phyloP scores from a whole-genome alignment of 2,888 invertebrate genomes.

The Hirudinaria manillensis region DNA sequence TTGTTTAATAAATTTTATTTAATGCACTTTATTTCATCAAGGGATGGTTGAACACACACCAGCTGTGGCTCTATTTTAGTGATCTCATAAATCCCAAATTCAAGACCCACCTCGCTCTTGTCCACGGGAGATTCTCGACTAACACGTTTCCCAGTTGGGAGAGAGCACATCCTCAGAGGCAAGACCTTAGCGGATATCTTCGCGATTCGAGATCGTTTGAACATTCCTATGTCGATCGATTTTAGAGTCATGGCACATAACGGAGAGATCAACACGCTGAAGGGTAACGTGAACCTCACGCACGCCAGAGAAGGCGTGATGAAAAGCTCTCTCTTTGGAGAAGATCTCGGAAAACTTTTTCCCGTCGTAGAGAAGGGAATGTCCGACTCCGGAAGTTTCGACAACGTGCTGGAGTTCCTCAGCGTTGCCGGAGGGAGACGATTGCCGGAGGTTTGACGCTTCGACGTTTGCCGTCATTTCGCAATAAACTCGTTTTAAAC shows the following conservation, averaged over 20 bases:
- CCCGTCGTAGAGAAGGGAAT: conserved; percentile 95
- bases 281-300: conserved; percentile 97
- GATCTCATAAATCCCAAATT: conserved; percentile 64
- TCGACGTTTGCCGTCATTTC: not conserved
- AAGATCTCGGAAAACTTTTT: conserved; percentile 78
- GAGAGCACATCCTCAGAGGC: conserved; percentile 93
- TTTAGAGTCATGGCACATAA: conserved; percentile 85
- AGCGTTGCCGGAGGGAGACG: conserved; percentile 84
- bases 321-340: conserved; percentile 77
- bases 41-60: conserved; percentile 90
- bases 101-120: conserved; percentile 88
- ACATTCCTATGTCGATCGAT: not conserved
- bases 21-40: conserved; percentile 38
- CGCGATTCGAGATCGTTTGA: not conserved
- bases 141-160: conserved; percentile 99
- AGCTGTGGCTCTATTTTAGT: conserved; percentile 73
- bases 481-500: not conserved
- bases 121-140: conserved; percentile 96
- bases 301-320: conserved; percentile 96
- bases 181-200: conserved; percentile 35
- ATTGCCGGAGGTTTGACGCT: conserved; percentile 67
- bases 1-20: too few relatives aligned
- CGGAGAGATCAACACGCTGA: conserved; percentile 96
- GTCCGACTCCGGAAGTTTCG: conserved; percentile 93
- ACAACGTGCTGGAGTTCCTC: conserved; percentile 94